Base-by-base conservation (phyloP, 2,113 vertebrate genomes). In the Tetrao urogallus region DNA sequence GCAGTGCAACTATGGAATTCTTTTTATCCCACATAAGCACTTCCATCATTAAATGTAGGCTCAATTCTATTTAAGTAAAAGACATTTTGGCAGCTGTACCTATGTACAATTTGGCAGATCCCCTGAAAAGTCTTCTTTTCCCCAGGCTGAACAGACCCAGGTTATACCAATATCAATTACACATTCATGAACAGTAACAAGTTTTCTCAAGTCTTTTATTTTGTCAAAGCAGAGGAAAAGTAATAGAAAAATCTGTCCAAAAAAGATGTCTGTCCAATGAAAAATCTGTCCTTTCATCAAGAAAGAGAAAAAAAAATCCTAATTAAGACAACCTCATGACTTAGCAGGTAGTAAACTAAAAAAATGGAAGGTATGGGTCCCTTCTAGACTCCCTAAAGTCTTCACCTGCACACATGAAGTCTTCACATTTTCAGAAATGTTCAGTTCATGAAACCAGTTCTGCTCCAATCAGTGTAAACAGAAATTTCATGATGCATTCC, bases 51-150 rank as follows among this genome's bases (percentile, higher is more conserved):
- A 83, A 77, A 82, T 50, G n/a, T 56, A 38, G 38, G 63, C 27
- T 89, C 15, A 89, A 82, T 92, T 69, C 78, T 69, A 71, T 91
- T 79, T 88, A 65, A 76, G 77, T 84, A 93, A 94, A 93, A 95
- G 70, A 45, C 8, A 82, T 92, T 84, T 91, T 95, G 78, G 88
- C 82, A 88, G 57, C 17, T 81, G 19, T 85, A 54, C 4, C 42
- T 42, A 32, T n/a, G 25, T 27, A 60, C 47, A 66, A 7, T 71
- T 81, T 88, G 22, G 15, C 64, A 54, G 27, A 54, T 16, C 52
- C 52, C 52, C 14, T 15, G 15, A 9, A 15, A 54, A 28, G 52
- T 54, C 27, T 54, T 54, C 8, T 54, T 54, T 54, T 28, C 27
- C 52, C 52, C 52, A 28, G 27, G 14, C 52, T 54, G 52, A 54